phyloP scores from a whole-genome alignment of 2,113 vertebrate genomes.

The Labeo rohita region DNA sequence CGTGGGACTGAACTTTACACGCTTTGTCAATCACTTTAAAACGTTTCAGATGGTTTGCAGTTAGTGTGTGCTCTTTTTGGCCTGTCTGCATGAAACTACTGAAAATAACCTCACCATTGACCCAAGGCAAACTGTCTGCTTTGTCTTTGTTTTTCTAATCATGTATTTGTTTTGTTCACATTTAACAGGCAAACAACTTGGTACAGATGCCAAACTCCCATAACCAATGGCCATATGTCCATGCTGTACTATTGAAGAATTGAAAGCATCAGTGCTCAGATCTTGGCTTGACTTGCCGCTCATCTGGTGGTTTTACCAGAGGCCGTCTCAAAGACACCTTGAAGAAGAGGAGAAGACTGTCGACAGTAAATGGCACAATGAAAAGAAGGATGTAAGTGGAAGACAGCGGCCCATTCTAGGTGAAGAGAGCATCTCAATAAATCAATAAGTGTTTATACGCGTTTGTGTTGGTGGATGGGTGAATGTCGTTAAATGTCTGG shows the following conservation, averaged over 20 bases:
- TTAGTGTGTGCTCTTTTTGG: conserved; percentile 20
- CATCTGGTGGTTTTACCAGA: background rate
- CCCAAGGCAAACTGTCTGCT: background rate
- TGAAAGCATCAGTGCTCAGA: background rate
- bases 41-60: conserved; percentile 55
- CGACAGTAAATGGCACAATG: conserved; percentile 16
- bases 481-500: background rate
- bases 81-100: background rate
- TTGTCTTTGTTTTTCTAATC: background rate
- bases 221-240: background rate
- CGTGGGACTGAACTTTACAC: conserved; percentile 53
- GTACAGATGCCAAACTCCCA: background rate
- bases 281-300: background rate
- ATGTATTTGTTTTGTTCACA: background rate
- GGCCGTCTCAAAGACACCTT: background rate
- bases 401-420: conserved; percentile 4
- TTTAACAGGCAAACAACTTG: background rate
- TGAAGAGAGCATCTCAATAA: conserved; percentile 45
- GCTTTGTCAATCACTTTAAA: conserved; percentile 61
- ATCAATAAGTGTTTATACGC: conserved; percentile 39
- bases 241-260: background rate
- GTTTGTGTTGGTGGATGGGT: conserved; percentile 12
- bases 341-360: background rate
- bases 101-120: conserved; percentile 2
- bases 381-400: background rate